These are phyloP conservation scores for Tetragnatha versicolor DNA, from an alignment of 1,140 invertebrate genomes.

Conservation along the genomic window DNA sequence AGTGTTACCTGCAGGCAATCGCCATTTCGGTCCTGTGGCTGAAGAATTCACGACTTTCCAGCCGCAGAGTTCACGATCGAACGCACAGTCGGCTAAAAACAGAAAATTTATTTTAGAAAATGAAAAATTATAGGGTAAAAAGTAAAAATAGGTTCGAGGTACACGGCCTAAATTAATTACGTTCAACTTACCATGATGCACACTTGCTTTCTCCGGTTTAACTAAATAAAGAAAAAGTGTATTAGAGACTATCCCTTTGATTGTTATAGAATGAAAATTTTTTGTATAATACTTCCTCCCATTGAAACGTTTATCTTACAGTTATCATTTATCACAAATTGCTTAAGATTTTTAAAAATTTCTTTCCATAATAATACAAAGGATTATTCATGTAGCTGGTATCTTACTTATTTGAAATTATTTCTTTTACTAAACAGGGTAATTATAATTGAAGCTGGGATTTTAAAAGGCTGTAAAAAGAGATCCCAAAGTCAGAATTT, in stretches of 20 bases:
- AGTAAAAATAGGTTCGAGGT: not conserved
- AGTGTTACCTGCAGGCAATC: conserved; percentile 40
- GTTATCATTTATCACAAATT: too few species aligned
- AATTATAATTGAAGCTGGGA: too few species aligned
- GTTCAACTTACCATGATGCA: conserved; percentile 20
- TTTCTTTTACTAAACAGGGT: too few species aligned
- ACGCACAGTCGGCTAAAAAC: conserved; percentile 42
- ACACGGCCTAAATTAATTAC: not conserved
- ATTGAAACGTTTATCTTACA: too few species aligned
- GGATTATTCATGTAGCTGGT: too few species aligned
- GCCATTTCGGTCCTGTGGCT: conserved; percentile 26
- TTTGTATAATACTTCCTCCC: too few species aligned
- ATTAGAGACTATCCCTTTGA: not conserved
- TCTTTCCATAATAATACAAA: too few species aligned
- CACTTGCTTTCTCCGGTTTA: conserved; percentile 34
- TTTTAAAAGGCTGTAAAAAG: too few species aligned
- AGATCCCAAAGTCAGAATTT: too few species aligned
- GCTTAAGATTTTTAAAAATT: too few species aligned
- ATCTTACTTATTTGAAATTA: too few species aligned
- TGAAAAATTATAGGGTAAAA: not conserved
- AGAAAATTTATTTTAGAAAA: not conserved
- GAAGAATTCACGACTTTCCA: conserved; percentile 46
- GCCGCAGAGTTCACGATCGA: conserved; percentile 41
- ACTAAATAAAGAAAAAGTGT: not conserved
- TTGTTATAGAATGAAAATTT: too few species aligned